Conservation (phyloP, 1,140 invertebrate genomes). For the Andrena cerasifolii region DNA sequence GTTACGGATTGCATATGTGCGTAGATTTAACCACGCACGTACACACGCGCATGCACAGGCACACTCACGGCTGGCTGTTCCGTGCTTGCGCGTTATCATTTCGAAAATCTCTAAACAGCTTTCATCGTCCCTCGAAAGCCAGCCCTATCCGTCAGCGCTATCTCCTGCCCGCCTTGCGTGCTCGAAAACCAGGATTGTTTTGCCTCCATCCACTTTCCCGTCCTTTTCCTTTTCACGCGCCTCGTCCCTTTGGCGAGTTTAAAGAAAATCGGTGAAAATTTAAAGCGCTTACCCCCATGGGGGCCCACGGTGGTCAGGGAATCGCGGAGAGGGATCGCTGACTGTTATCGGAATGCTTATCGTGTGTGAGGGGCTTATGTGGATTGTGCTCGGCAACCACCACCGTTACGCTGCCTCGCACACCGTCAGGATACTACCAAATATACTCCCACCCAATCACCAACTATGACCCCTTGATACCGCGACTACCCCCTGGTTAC, state of each 20-base stretch:
- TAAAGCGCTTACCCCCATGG: conserved; percentile 68
- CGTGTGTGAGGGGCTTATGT: conserved; percentile 79
- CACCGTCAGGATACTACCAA: conserved; percentile 45
- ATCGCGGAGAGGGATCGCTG: conserved; percentile 53
- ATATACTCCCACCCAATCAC: conserved; percentile 60
- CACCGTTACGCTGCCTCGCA: conserved; percentile 48
- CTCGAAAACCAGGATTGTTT: conserved; percentile 40
- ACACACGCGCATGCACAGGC: background rate
- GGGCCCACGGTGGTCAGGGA: conserved; percentile 41
- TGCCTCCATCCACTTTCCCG: conserved; percentile 39
- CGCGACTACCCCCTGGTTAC: conserved; percentile 42
- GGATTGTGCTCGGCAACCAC: conserved; percentile 74
- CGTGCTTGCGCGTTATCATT: conserved; percentile 60
- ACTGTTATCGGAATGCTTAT: conserved; percentile 80
- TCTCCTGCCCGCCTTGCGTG: conserved; percentile 63
- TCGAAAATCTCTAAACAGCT: conserved; percentile 68
- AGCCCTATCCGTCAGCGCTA: conserved; percentile 78
- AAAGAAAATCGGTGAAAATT: conserved; percentile 81
- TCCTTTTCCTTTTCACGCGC: conserved; percentile 33
- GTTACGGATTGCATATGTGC: conserved; percentile 43
- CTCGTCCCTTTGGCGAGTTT: conserved; percentile 71
- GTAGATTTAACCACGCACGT: conserved; percentile 56
- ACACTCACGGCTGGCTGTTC: background rate
- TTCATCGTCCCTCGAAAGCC: conserved; percentile 50
- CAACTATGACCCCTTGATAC: conserved; percentile 49